These are phyloP conservation scores for Pionites leucogaster DNA, from an alignment of 2,113 vertebrate species.

Conservation along the genomic window DNA sequence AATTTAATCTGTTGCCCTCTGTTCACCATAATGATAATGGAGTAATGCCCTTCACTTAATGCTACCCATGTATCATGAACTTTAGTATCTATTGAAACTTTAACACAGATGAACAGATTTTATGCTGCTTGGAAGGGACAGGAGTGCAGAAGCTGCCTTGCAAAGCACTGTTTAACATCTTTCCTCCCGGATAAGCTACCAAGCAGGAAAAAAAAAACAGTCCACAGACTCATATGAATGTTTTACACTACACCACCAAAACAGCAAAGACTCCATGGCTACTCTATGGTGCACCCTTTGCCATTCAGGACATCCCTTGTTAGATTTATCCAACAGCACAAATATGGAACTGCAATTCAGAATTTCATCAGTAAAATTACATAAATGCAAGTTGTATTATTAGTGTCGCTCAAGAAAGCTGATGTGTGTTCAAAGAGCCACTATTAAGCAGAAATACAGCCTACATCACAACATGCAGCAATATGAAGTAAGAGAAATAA, in stretches of 20 bases:
- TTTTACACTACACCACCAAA: neutral
- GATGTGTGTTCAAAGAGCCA: neutral
- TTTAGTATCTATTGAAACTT: neutral
- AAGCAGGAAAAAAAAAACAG: neutral
- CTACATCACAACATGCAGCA: neutral
- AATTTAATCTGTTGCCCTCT: neutral
- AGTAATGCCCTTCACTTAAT: neutral
- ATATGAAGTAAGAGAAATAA: neutral
- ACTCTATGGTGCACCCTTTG: neutral
- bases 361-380: neutral
- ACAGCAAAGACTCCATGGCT: neutral
- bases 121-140: neutral
- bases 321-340: neutral
- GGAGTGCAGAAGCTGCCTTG: neutral
- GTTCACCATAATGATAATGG: neutral
- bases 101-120: neutral
- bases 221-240: accelerated
- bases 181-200: neutral
- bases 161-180: neutral
- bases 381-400: neutral
- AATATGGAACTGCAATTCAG: neutral
- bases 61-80: neutral
- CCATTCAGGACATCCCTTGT: neutral
- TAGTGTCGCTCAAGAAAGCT: neutral
- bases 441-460: neutral